Conservation (phyloP, 2,888 invertebrate genomes). For the Mantis religiosa region DNA sequence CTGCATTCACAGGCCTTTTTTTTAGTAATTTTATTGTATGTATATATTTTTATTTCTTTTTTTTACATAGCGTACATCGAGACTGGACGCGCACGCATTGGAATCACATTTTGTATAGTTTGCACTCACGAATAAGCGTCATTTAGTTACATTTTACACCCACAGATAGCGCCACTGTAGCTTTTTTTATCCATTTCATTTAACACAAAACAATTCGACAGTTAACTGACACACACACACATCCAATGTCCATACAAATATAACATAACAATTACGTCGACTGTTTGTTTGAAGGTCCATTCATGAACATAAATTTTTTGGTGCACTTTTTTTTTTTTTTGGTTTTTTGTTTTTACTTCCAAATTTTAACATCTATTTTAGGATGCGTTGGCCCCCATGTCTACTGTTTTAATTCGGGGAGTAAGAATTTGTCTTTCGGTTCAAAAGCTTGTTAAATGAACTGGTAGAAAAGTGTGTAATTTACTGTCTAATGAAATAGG, state of each 20-base stretch:
- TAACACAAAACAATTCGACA: slow-evolving; percentile 13
- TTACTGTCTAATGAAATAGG: not conserved
- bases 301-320: not conserved
- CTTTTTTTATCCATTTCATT: not conserved
- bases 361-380: not conserved
- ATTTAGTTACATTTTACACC: not conserved
- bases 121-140: not conserved
- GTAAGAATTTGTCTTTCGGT: not conserved
- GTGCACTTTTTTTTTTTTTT: not conserved
- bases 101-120: not conserved
- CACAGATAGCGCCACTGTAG: slow-evolving; percentile 15
- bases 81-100: not conserved
- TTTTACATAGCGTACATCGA: slow-evolving; percentile 10
- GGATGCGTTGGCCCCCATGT: not conserved
- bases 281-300: not conserved
- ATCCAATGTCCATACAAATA: not conserved
- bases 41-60: not conserved
- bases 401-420: not conserved
- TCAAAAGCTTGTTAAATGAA: not conserved
- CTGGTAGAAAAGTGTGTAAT: not conserved
- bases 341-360: not conserved
- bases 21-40: not conserved
- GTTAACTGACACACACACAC: not conserved
- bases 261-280: not conserved
- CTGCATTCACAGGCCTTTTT: not conserved